phyloP scores from a whole-genome alignment of 2,113 vertebrate species.

The Cyprinodon variegatus region DNA sequence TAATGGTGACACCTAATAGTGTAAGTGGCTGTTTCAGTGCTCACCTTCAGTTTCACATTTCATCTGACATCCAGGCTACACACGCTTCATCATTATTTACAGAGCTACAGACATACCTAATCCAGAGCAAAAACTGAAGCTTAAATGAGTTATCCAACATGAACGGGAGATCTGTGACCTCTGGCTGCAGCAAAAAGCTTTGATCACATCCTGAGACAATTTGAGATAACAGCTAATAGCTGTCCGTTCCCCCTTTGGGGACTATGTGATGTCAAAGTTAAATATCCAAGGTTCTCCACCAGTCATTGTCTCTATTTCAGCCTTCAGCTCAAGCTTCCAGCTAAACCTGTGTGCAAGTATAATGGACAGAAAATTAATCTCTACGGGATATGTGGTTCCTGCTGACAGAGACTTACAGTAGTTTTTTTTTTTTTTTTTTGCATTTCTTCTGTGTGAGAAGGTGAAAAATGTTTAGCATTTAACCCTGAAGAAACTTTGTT shows the following conservation, averaged over 20 bases:
- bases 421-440: slow-evolving; percentile 49
- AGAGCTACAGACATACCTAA: slow-evolving; percentile 29
- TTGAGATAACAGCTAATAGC: slow-evolving; percentile 27
- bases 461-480: slow-evolving; percentile 17
- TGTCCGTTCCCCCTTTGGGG: slow-evolving; percentile 19
- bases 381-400: slow-evolving; percentile 11
- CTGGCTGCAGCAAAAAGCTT: slow-evolving; percentile 25
- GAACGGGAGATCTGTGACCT: slow-evolving; percentile 28
- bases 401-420: slow-evolving; percentile 25
- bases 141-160: slow-evolving; percentile 10
- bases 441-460: not conserved
- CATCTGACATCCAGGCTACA: slow-evolving; percentile 14
- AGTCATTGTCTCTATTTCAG: slow-evolving; percentile 14
- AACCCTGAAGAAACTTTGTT: slow-evolving; percentile 21
- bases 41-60: slow-evolving; percentile 21
- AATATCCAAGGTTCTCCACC: slow-evolving; percentile 9
- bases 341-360: slow-evolving; percentile 21
- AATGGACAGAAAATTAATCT: slow-evolving; percentile 54
- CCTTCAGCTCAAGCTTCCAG: slow-evolving; percentile 23
- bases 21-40: slow-evolving; percentile 22
- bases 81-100: slow-evolving; percentile 14
- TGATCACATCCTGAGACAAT: slow-evolving; percentile 30
- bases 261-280: slow-evolving; percentile 53
- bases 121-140: slow-evolving; percentile 8
- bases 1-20: slow-evolving; percentile 22